Base-by-base conservation (phyloP, 2,888 invertebrate species). In the Nemotelus pantherinus region DNA sequence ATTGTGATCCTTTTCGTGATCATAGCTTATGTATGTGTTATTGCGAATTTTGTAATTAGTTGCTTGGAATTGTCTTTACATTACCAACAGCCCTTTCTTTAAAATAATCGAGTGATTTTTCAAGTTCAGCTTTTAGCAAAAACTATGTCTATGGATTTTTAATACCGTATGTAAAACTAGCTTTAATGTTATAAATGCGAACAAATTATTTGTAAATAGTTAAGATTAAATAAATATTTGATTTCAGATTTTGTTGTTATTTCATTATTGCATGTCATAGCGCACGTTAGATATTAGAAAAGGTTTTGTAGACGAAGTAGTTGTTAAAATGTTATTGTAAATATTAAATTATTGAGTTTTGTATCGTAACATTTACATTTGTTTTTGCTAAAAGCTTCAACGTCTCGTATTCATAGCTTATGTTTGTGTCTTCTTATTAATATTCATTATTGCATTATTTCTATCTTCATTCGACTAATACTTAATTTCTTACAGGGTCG, bases 351-450 rank as follows among this genome's bases (percentile, higher is more conserved):
- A 25, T 25, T 25, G 25, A 25, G 25, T 25, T 25, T 25, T 25
- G 25, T 25, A 25, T 25, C 25, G 25, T 25, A 44, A 45, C 3
- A 63, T 58, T n/a, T 7, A 63, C 47, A 7, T 67, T 48, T 50
- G 67, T 67, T 70, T 70, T 70, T 70, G 70, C 70, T 70, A 70
- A 70, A 70, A 70, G 70, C 65, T 45, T 43, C 7, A 41, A 67
- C 50, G 39, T 63, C 47, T 48, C 39, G 25, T 53, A 3, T 68
- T 9, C 47, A 47, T 65, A n/a, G 47, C 9, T 39, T 63, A 41
- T 41, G 39, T 63, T 63, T 3, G 44, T 3, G 41, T 53, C 55
- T 55, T 70, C 39, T 39, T 25, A 9, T 53, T 68, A 43, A 25
- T 55, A 41, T 7, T 43, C 41, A 2, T 55, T 9, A 9, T 55